Evolutionary conservation across 2,888 invertebrate species (phyloP), one percentile per base, ranked within the genome.

Genomic region (Lasiommata megera): DNA sequence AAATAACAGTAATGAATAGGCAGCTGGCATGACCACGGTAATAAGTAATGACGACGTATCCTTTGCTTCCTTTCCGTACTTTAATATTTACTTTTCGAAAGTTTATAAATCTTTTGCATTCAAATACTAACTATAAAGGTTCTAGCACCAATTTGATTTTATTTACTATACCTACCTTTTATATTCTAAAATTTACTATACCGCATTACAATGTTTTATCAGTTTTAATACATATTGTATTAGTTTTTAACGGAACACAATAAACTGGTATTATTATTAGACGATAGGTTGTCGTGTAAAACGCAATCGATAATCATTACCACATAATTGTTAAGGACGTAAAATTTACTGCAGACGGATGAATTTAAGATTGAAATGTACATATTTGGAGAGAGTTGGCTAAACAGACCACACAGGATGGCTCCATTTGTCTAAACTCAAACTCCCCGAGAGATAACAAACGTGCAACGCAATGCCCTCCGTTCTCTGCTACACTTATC

Each of bases 1-100:
- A 88, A 89, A 89, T 89, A 88, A 87, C 77, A 72, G 83, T 88
- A 89, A 88, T 89, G 88, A 88, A 88, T 88, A 84, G 87, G 80
- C 79, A 79, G 79, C 74, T 78, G 80, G 77, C 84, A 80, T 80
- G 77, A 82, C 80, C 79, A 80, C 78, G 77, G 82, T 78, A 81
- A 85, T 84, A 81, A 81, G 85, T 86, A 86, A 86, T 83, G 84
- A 80, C 77, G 79, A 81, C 81, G 76, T 82, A 82, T 83, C 81
- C 84, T 82, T 77, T 80, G n/a, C 77, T 68, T 77, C 76, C 74
- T 72, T 76, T 82, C 79, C 80, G 82, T 81, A 83, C 85, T 84
- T 82, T 79, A 85, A 86, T 86, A 82, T 82, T 84, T 80, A 82
- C 83, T 80, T 82, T 84, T 81, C 76, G 74, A 75, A 73, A 80